Conservation (phyloP, 2,113 vertebrate genomes). For the Ophiodon elongatus region DNA sequence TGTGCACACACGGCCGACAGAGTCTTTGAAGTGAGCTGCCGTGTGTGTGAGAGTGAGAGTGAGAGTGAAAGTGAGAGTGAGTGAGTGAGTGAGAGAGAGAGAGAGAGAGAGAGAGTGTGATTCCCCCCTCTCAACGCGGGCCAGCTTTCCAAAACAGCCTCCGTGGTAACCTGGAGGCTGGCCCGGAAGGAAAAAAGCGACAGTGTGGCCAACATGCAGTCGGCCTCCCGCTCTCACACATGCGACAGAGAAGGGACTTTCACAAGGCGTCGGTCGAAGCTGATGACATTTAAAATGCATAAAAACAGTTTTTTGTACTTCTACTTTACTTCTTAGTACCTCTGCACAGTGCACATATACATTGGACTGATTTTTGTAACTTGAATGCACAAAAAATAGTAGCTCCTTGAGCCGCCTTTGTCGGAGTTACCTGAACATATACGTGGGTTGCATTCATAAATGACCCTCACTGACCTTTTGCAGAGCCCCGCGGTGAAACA, state of each 20-base stretch:
- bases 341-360: not conserved
- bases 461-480: no score
- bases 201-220: constrained; percentile 19
- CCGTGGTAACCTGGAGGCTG: constrained; percentile 76
- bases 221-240: constrained; percentile 6
- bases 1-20: constrained; percentile 20
- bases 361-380: no score
- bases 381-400: no score
- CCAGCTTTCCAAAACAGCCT: constrained; percentile 84
- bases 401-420: no score
- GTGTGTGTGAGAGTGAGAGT: no score
- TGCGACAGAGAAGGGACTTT: not conserved
- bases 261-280: constrained; percentile 8
- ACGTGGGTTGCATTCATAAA: no score
- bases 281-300: constrained; percentile 24
- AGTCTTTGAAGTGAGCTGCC: constrained; percentile 67
- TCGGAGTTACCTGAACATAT: no score
- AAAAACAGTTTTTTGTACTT: not conserved
- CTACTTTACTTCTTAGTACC: not conserved
- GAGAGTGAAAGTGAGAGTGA: no score
- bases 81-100: constrained; percentile 24
- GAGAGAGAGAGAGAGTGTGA: no score
- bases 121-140: constrained; percentile 67
- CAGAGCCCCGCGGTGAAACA: no score
- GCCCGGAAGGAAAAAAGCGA: constrained; percentile 44